Percentiles rank a stretch among this genome's conserved stretches.
phyloP scores from a whole-genome alignment of 1,140 invertebrate genomes.

The Vanessa tameamea region DNA sequence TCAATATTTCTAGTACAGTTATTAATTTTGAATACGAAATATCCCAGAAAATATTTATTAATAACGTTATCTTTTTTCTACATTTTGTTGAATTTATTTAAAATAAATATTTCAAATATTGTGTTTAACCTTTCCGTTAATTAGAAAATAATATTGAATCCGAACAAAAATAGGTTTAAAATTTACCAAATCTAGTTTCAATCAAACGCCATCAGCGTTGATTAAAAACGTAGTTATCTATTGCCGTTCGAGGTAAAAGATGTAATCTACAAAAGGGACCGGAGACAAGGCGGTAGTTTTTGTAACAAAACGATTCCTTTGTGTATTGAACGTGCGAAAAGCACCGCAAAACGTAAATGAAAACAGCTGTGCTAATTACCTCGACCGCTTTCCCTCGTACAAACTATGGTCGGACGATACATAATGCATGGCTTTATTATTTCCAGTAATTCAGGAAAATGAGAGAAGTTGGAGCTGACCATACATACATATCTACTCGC shows the following conservation, averaged over 20 bases:
- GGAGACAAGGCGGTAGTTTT: conserved; percentile 8
- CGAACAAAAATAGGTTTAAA: no score
- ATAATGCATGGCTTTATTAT: conserved; percentile 36
- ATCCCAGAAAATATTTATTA: no score
- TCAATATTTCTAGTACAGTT: no score
- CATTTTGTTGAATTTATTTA: no score
- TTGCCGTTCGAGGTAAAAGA: background rate
- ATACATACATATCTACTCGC: background rate
- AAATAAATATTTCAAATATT: no score
- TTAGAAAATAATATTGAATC: no score
- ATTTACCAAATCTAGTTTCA: no score
- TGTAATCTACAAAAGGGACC: conserved; percentile 1
- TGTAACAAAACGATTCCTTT: conserved; percentile 32
- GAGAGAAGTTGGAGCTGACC: conserved; percentile 13
- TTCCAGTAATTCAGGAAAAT: conserved; percentile 26
- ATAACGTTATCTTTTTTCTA: no score
- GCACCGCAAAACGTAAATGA: conserved; percentile 29
- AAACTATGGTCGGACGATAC: conserved; percentile 19
- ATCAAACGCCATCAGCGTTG: background rate
- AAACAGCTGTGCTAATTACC: conserved; percentile 39
- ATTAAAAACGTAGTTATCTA: conserved; percentile 1
- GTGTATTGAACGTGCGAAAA: conserved; percentile 27
- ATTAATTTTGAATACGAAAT: no score
- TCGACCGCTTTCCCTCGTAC: conserved; percentile 31
- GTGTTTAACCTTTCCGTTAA: no score